Evolutionary conservation across 2,797 vertebrate species (phyloP).

Genomic region (Gallinago solitaria): DNA sequence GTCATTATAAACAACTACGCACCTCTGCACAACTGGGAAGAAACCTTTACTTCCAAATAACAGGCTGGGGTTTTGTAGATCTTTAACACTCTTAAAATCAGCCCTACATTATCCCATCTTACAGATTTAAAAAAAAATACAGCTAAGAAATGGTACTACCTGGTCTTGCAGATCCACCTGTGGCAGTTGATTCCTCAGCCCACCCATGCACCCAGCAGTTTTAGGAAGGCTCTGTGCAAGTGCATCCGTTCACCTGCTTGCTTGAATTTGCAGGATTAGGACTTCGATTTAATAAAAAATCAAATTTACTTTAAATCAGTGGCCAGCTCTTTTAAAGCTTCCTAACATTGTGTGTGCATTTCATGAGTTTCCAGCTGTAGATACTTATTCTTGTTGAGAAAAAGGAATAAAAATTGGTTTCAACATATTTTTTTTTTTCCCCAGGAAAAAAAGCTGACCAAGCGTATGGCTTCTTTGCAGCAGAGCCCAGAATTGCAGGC

Average conservation of each 20-base stretch:
- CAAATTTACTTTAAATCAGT: neutral
- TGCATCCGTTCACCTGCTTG: neutral
- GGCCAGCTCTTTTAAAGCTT: neutral
- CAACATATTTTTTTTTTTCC: neutral
- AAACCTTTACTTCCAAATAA: conserved; percentile 8
- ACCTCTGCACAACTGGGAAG: neutral
- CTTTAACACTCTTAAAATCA: neutral
- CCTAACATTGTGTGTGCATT: neutral
- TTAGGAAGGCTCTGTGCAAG: neutral
- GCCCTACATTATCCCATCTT: neutral
- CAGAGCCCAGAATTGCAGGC: neutral
- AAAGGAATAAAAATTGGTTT: conserved; percentile 40
- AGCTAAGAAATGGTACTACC: neutral
- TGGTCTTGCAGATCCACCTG: neutral
- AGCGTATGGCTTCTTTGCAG: neutral
- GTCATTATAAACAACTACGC: neutral
- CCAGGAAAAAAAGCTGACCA: neutral
- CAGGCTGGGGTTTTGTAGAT: neutral
- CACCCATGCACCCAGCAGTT: neutral
- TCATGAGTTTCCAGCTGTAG: conserved; percentile 38
- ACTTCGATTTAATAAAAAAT: neutral
- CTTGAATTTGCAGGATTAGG: neutral
- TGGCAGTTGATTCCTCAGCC: neutral
- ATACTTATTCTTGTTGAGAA: conserved; percentile 17
- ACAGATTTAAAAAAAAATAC: neutral